Evolutionary conservation across 2,888 invertebrate genomes (phyloP).

Genomic region (Chrysolina haemoptera): DNA sequence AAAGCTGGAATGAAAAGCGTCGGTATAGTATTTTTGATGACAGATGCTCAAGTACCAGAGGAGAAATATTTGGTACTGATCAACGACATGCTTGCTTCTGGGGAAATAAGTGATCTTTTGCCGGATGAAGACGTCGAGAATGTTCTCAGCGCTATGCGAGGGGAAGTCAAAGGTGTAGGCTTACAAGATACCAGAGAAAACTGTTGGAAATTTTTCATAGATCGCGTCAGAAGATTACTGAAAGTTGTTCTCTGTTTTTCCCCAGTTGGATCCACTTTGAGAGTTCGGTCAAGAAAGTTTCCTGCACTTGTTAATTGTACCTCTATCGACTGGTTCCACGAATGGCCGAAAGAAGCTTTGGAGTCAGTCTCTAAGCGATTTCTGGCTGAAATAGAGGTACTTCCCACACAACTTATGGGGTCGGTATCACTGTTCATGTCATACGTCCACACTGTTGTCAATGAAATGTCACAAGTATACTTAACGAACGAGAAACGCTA

Average conservation of each 20-base stretch:
- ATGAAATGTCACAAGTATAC: slow-evolving; percentile 86
- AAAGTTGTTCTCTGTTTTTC: slow-evolving; percentile 92
- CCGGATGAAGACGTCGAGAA: slow-evolving; percentile 93
- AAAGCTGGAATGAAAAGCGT: slow-evolving; percentile 91
- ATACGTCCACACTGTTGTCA: slow-evolving; percentile 89
- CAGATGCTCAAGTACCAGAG: slow-evolving; percentile 93
- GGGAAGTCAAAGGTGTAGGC: slow-evolving; percentile 87
- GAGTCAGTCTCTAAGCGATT: slow-evolving; percentile 90
- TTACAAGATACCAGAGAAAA: slow-evolving; percentile 90
- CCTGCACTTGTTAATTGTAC: slow-evolving; percentile 95
- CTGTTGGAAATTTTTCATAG: slow-evolving; percentile 96
- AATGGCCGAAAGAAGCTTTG: slow-evolving; percentile 94
- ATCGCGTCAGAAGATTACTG: slow-evolving; percentile 84
- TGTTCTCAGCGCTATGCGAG: slow-evolving; percentile 82
- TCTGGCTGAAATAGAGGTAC: slow-evolving; percentile 81
- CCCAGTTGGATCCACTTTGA: slow-evolving; percentile 91
- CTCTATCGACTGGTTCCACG: slow-evolving; percentile 96
- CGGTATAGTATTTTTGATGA: slow-evolving; percentile 88
- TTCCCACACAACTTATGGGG: slow-evolving; percentile 76
- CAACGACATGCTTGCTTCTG: slow-evolving; percentile 94
- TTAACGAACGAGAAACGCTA: slow-evolving; percentile 89
- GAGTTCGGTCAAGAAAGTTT: slow-evolving; percentile 91
- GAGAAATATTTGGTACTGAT: slow-evolving; percentile 93
- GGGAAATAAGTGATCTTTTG: slow-evolving; percentile 92
- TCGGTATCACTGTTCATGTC: slow-evolving; percentile 92